Base-by-base conservation (phyloP, 2,888 invertebrate genomes). In the Pandemis heparana region DNA sequence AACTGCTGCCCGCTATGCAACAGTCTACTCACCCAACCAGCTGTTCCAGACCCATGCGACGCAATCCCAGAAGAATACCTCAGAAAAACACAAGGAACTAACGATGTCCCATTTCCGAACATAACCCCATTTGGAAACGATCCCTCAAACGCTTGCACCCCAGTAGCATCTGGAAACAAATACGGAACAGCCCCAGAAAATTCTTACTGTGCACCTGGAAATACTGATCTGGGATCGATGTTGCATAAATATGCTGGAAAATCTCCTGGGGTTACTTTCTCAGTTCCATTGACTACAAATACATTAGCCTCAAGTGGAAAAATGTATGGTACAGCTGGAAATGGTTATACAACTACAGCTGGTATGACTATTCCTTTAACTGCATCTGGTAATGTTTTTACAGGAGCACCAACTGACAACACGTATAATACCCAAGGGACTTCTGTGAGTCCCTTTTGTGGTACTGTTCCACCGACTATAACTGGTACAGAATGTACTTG, bases 401-500 rank as follows among this genome's bases (percentile, higher is more conserved):
- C 18, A 23, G 56, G n/a, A 51, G 5, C 10, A 12, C 56, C 56
- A 18, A 18, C 0, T 23, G 56, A 23, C 12, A 56, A 56, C 8
- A 51, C 16, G 2, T 51, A 14, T 1, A 51, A 32, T 16, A 10
- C 61, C 41, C 8, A 14, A 3, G 61, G 39, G 38, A 38, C 9
- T 5, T 4, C 16, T 48, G 38, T n/a, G 1, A 51, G 2, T 46
- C 16, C 62, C 1, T 48, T 64, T 38, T 51, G n/a, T 48, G 16
- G 32, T 10, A 51, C 48, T n/a, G 7, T 5, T 6, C 23, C 12
- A 12, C 46, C 70, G 12, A 64, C 39, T 41, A 69, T 46, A 66
- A 72, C 70, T 16, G 75, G 78, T 12, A 73, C 69, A 32, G 78
- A 79, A 12, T 79, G 79, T 32, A 71, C 75, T 0, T 61, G 80